phyloP scores from a whole-genome alignment of 2,113 vertebrate genomes.

The Madoqua kirkii region DNA sequence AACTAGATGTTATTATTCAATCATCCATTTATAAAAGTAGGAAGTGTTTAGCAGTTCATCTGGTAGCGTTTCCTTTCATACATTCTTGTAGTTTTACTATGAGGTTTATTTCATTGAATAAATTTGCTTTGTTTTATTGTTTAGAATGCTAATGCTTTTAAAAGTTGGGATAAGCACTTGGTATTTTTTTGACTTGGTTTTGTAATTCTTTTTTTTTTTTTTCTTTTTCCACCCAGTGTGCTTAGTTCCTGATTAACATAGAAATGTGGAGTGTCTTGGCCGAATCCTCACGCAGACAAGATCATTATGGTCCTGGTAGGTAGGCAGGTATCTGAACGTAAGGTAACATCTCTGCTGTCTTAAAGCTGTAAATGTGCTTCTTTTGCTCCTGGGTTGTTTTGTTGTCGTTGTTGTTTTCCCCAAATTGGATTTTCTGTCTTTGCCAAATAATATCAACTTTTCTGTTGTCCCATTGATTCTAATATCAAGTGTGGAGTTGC shows the following conservation, averaged over 20 bases:
- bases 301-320: slow-evolving; percentile 42
- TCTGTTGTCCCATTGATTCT: slow-evolving; percentile 5
- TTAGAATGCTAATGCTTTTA: slow-evolving; percentile 26
- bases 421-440: neutral
- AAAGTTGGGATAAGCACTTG: slow-evolving; percentile 22
- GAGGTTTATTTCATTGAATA: slow-evolving; percentile 15
- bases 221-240: neutral
- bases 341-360: neutral
- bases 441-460: neutral
- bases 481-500: neutral
- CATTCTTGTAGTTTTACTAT: slow-evolving; percentile 20
- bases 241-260: slow-evolving; percentile 20
- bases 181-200: slow-evolving; percentile 18
- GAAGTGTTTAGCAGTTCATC: neutral
- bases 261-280: slow-evolving; percentile 34
- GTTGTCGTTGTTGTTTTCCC: neutral
- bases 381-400: neutral
- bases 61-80: neutral
- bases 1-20: neutral
- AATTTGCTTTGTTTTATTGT: slow-evolving; percentile 15
- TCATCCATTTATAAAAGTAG: neutral
- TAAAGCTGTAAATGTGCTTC: neutral
- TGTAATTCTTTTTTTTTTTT: slow-evolving; percentile 22
- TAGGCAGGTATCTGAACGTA: neutral
- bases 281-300: slow-evolving; percentile 1